phyloP scores from a whole-genome alignment of 2,113 vertebrate genomes.

The Aphelocoma coerulescens region DNA sequence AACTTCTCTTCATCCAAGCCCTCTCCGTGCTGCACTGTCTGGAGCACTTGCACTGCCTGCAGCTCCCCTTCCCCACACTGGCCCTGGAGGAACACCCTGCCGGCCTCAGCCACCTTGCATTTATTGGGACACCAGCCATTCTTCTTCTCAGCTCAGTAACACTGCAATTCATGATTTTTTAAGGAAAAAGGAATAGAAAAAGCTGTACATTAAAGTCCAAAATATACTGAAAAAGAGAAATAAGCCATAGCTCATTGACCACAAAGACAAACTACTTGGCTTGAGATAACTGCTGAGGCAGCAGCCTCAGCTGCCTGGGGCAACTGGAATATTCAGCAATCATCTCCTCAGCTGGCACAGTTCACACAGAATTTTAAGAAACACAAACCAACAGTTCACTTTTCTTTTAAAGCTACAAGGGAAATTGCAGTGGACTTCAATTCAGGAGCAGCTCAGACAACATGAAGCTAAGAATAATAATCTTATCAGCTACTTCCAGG shows the following conservation, averaged over 20 bases:
- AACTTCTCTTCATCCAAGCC: not conserved
- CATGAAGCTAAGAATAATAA: not conserved
- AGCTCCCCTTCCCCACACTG: not conserved
- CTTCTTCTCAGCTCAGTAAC: not conserved
- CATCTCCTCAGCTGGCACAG: not conserved
- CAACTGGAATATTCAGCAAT: not conserved
- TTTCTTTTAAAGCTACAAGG: not conserved
- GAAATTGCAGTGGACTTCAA: not conserved
- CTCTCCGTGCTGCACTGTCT: accelerated
- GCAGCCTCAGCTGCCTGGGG: not conserved
- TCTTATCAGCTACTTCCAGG: not conserved
- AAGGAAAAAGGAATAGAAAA: not conserved
- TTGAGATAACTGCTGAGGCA: not conserved
- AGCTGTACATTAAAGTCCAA: not conserved
- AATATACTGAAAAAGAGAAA: not conserved
- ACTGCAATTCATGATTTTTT: not conserved
- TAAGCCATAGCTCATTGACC: not conserved
- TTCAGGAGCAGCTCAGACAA: not conserved
- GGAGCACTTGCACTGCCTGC: not conserved
- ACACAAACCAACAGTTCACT: not conserved
- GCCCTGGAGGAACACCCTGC: too few relatives aligned
- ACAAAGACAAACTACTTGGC: not conserved
- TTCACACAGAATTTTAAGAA: not conserved
- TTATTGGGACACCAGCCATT: not conserved
- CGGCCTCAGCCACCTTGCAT: not conserved